Conservation (phyloP, 2,113 vertebrate genomes). For the Albula glossodonta region DNA sequence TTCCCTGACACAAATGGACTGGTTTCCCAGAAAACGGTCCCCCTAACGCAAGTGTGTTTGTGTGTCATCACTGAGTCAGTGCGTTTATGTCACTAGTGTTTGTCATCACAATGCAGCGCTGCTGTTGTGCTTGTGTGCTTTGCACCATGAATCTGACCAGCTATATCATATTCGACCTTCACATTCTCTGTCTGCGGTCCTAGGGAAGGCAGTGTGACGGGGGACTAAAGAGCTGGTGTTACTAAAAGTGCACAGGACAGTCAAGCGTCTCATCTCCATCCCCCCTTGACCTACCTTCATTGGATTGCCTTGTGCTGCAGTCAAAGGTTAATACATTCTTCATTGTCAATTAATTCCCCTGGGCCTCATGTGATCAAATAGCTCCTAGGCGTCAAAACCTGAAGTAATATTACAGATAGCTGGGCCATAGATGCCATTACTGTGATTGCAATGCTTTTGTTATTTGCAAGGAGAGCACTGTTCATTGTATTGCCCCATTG, state of each 20-base stretch:
- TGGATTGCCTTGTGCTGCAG: conserved; percentile 33
- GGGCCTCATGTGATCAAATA: conserved; percentile 28
- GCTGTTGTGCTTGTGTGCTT: not conserved
- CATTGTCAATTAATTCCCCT: conserved; percentile 52
- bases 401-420: conserved; percentile 6
- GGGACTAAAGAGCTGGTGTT: conserved; percentile 30
- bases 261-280: conserved; percentile 29
- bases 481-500: not conserved
- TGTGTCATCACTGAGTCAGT: conserved; percentile 25
- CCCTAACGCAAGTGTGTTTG: not conserved
- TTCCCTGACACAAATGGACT: conserved; percentile 72
- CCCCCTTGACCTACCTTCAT: conserved; percentile 36
- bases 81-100: conserved; percentile 23
- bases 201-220: conserved; percentile 31
- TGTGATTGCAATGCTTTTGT: conserved; percentile 11
- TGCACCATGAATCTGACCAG: not conserved
- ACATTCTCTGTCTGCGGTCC: not conserved
- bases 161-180: not conserved
- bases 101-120: not conserved
- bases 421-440: conserved; percentile 3
- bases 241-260: conserved; percentile 30
- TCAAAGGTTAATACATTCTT: conserved; percentile 61
- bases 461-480: not conserved
- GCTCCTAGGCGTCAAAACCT: conserved; percentile 24
- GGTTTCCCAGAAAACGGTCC: conserved; percentile 64